Percentiles rank a stretch among this genome's conserved stretches.
Conservation (phyloP, 2,797 vertebrate species). For the Enteromius fasciolatus region DNA sequence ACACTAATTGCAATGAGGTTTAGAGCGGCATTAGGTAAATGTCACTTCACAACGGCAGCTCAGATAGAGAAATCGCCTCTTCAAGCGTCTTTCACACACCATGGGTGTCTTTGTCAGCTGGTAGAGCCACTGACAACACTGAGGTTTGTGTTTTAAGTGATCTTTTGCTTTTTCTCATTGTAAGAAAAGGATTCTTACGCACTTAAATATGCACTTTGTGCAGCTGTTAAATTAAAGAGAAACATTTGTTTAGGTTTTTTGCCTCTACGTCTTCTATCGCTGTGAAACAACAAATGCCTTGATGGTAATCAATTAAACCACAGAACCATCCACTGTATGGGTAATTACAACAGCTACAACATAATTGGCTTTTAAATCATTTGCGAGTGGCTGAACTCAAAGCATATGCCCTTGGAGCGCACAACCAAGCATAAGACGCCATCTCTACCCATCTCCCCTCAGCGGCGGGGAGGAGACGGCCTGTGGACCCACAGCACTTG, state of each 20-base stretch:
- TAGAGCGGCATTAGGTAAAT: constrained; percentile 93
- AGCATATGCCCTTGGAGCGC: constrained; percentile 48
- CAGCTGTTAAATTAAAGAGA: constrained; percentile 7
- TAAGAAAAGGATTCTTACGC: neutral
- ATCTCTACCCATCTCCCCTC: neutral
- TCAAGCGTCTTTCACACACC: constrained; percentile 43
- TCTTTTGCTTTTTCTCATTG: neutral
- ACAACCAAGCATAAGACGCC: constrained; percentile 39
- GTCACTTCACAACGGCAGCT: constrained; percentile 81
- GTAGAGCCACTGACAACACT: constrained; percentile 21
- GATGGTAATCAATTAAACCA: constrained; percentile 56
- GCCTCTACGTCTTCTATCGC: neutral
- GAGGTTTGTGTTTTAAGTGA: neutral
- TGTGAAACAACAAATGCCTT: constrained; percentile 31
- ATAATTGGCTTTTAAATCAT: constrained; percentile 61
- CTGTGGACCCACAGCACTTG: neutral
- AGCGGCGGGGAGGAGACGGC: constrained; percentile 1
- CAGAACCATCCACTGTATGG: constrained; percentile 51
- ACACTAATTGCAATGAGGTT: constrained; percentile 89
- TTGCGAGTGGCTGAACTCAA: constrained; percentile 49
- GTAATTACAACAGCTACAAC: constrained; percentile 53
- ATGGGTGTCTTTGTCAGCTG: constrained; percentile 41
- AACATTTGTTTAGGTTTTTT: neutral
- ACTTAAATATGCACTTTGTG: neutral
- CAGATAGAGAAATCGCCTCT: constrained; percentile 29